A percentile compares a stretch with the other conserved stretches of the same genome.
Evolutionary conservation across 2,113 vertebrate species (phyloP).

Genomic region (Etheostoma cragini): DNA sequence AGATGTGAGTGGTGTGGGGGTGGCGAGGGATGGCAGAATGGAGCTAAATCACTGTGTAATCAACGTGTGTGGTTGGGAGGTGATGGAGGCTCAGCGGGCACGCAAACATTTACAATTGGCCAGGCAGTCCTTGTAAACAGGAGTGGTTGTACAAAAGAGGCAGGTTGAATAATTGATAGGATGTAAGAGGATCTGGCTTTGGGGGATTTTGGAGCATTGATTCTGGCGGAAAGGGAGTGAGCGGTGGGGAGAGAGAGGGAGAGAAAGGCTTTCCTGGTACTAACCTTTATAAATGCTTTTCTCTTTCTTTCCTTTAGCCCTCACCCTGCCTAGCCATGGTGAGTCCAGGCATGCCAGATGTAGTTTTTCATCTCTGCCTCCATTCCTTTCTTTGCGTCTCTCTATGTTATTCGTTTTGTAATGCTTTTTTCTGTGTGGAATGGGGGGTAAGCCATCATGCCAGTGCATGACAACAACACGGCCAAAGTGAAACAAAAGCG

Average conservation of each 20-base stretch:
- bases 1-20: conserved; percentile 49
- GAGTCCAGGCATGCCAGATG: conserved; percentile 18
- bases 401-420: conserved; percentile 16
- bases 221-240: conserved; percentile 77
- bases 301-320: conserved; percentile 38
- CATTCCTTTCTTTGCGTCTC: conserved; percentile 8
- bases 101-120: conserved; percentile 87
- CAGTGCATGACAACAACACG: conserved; percentile 45
- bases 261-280: conserved; percentile 67
- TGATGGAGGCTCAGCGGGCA: conserved; percentile 79
- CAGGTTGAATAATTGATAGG: conserved; percentile 89
- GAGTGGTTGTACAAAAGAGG: conserved; percentile 88
- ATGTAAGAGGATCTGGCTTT: conserved; percentile 84
- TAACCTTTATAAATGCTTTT: conserved; percentile 59
- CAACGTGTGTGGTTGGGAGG: conserved; percentile 71
- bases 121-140: conserved; percentile 91
- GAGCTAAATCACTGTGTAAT: conserved; percentile 77
- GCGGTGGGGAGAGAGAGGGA: conserved; percentile 12
- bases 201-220: conserved; percentile 83
- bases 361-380: conserved; percentile 25
- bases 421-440: conserved; percentile 46
- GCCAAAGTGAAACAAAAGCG: conserved; percentile 64
- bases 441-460: conserved; percentile 43
- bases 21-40: conserved; percentile 40
- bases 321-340: not conserved